Evolutionary conservation across 2,888 invertebrate genomes (phyloP).

Genomic region (Synergus gifuensis): DNA sequence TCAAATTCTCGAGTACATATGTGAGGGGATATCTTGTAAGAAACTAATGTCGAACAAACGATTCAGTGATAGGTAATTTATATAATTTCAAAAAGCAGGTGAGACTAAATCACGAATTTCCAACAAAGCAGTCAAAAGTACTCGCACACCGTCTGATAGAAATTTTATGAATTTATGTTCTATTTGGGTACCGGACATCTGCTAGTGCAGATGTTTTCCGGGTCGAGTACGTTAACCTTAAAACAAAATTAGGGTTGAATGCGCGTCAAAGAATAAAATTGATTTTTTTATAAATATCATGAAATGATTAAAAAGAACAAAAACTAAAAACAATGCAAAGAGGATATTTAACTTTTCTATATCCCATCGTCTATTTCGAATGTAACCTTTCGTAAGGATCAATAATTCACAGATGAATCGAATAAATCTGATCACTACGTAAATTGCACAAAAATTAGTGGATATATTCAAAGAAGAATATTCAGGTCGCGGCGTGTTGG

Average conservation of each 20-base stretch:
- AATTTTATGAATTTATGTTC: constrained; percentile 2
- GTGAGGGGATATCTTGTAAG: too few species aligned
- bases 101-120: constrained; percentile 11
- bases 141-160: constrained; percentile 13
- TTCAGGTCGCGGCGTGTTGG: not conserved
- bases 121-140: constrained; percentile 16
- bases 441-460: not conserved
- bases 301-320: too few species aligned
- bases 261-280: too few species aligned
- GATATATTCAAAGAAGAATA: too few species aligned
- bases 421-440: not conserved
- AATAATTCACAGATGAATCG: not conserved
- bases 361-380: too few species aligned
- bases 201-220: constrained; percentile 9
- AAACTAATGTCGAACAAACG: not conserved
- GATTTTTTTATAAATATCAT: too few species aligned
- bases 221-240: not conserved
- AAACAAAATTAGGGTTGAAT: not conserved
- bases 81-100: constrained; percentile 22
- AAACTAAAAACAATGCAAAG: too few species aligned
- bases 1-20: not conserved
- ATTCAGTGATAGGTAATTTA: not conserved
- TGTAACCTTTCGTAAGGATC: too few species aligned
- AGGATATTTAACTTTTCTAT: too few species aligned
- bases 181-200: constrained; percentile 25